Conservation (phyloP, 2,113 vertebrate species). For the Tiliqua scincoides region DNA sequence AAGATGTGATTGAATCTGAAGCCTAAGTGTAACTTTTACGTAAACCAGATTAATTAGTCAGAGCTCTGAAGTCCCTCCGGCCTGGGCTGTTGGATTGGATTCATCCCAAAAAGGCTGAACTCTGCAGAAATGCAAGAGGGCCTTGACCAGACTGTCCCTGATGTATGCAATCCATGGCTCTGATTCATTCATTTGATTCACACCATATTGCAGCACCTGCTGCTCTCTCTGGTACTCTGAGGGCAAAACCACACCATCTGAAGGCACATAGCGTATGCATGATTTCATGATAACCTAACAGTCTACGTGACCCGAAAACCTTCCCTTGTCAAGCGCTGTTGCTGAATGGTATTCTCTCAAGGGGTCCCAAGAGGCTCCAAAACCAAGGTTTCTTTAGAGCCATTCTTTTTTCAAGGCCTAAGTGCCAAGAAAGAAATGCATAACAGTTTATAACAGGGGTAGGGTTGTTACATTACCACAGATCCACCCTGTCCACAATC, state of each 20-base stretch:
- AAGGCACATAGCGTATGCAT: constrained; percentile 66
- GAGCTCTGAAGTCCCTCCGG: neutral
- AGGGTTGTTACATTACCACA: neutral
- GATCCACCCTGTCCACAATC: neutral
- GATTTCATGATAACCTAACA: constrained; percentile 63
- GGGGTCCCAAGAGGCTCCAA: constrained; percentile 45
- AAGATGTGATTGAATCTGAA: constrained; percentile 7
- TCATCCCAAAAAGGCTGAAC: neutral
- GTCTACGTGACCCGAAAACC: constrained; percentile 38
- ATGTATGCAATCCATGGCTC: constrained; percentile 38
- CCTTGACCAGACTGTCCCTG: constrained; percentile 30
- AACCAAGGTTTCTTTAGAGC: constrained; percentile 24
- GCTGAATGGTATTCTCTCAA: constrained; percentile 59
- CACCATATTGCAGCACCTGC: constrained; percentile 55
- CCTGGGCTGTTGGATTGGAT: neutral
- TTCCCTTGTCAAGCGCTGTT: constrained; percentile 44
- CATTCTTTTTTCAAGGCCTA: neutral
- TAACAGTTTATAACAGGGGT: constrained; percentile 3
- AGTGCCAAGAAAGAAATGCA: constrained; percentile 11
- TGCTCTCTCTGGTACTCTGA: constrained; percentile 39
- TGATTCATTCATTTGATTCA: constrained; percentile 14
- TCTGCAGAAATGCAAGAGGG: neutral
- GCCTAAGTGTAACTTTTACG: constrained; percentile 15
- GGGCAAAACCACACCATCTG: constrained; percentile 43
- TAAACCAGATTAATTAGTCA: neutral